Conservation (phyloP, 2,888 invertebrate genomes). For the Trachelus troglodyta region DNA sequence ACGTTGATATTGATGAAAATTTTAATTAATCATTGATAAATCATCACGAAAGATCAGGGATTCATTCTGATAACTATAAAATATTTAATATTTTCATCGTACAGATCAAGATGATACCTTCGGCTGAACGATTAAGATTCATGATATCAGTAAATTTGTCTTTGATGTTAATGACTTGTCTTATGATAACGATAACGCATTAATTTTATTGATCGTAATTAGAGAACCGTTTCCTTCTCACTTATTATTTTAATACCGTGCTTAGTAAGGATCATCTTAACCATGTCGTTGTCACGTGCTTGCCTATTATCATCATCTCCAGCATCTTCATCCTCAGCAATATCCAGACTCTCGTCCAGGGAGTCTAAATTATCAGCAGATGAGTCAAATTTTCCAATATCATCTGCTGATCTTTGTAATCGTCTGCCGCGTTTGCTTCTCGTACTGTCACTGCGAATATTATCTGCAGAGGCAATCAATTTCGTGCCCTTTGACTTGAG, state of each 20-base stretch:
- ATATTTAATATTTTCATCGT: neutral
- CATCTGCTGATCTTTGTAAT: slow-evolving; percentile 56
- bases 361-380: slow-evolving; percentile 54
- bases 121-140: neutral
- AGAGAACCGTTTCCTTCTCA: slow-evolving; percentile 77
- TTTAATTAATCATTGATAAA: neutral
- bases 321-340: slow-evolving; percentile 28
- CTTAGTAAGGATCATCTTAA: slow-evolving; percentile 80
- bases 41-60: neutral
- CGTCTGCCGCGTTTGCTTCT: slow-evolving; percentile 46
- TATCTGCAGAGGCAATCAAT: slow-evolving; percentile 57
- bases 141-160: neutral
- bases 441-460: slow-evolving; percentile 42
- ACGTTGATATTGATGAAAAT: neutral
- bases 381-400: slow-evolving; percentile 49
- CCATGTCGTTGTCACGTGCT: slow-evolving; percentile 68
- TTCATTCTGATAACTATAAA: neutral
- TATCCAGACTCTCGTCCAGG: slow-evolving; percentile 41
- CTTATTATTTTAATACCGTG: slow-evolving; percentile 84
- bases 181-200: neutral
- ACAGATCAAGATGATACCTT: neutral
- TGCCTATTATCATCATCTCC: slow-evolving; percentile 25
- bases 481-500: slow-evolving; percentile 38
- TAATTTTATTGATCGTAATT: slow-evolving; percentile 31
- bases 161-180: neutral